Conservation (phyloP, 2,797 vertebrate genomes). For the Xyrichtys novacula region DNA sequence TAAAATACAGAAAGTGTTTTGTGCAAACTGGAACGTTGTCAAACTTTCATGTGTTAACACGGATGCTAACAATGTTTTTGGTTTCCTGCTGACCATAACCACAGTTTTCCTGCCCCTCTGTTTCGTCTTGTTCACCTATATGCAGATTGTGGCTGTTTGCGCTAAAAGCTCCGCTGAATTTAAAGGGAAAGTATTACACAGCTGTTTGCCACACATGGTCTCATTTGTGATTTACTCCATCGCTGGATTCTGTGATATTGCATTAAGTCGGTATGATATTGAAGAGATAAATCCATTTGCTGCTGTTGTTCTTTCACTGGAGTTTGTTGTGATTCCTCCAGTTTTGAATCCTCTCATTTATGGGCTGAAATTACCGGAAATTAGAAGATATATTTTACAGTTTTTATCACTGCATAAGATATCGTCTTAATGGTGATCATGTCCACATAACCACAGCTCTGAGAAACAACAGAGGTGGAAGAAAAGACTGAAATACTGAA, state of each 20-base stretch:
- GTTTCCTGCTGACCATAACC: constrained; percentile 23
- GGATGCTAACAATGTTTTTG: constrained; percentile 35
- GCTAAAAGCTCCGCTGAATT: constrained; percentile 55
- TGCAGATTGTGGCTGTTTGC: constrained; percentile 51
- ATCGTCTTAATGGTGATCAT: not conserved
- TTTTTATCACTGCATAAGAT: not conserved
- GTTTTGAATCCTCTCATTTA: constrained; percentile 76
- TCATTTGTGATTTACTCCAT: constrained; percentile 62
- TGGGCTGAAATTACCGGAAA: constrained; percentile 69
- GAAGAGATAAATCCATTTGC: constrained; percentile 56
- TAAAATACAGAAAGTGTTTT: constrained; percentile 64
- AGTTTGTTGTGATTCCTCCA: constrained; percentile 75
- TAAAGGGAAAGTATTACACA: constrained; percentile 63
- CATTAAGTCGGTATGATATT: constrained; percentile 49
- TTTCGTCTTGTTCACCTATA: constrained; percentile 66
- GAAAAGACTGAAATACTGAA: not conserved
- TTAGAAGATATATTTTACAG: constrained; percentile 57
- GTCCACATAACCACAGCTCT: not conserved
- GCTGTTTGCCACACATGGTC: constrained; percentile 63
- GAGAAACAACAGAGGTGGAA: no score
- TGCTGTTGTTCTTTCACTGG: constrained; percentile 69
- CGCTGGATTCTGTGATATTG: constrained; percentile 51
- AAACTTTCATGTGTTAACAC: constrained; percentile 65
- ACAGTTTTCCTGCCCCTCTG: constrained; percentile 41
- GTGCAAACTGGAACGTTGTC: constrained; percentile 68